These are phyloP conservation scores for Microhierax caerulescens DNA, from an alignment of 2,797 vertebrate species.

Conservation along the genomic window DNA sequence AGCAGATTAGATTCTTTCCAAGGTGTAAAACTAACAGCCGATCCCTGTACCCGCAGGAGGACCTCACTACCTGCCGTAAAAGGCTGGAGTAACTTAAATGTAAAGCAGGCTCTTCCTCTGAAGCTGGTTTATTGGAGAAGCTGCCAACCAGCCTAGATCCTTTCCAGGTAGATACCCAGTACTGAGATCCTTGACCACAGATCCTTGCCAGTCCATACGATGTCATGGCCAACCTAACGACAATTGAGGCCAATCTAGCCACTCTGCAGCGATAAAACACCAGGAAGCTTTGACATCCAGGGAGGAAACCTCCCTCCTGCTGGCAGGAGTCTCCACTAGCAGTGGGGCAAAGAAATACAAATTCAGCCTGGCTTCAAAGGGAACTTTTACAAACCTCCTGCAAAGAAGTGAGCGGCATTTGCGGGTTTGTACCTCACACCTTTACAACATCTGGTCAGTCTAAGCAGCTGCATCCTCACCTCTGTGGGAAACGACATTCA, in stretches of 20 bases:
- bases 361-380: background rate
- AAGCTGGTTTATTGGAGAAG: background rate
- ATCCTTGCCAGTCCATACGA: accelerated
- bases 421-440: background rate
- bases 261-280: background rate
- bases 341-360: background rate
- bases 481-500: accelerated
- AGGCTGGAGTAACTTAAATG: background rate
- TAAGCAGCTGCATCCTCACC: background rate
- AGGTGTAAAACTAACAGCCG: background rate
- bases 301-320: background rate
- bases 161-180: accelerated
- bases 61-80: background rate
- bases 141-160: background rate
- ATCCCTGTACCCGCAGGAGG: background rate
- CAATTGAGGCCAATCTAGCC: background rate
- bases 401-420: accelerated
- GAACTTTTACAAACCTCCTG: background rate
- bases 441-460: background rate
- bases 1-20: background rate
- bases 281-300: background rate
- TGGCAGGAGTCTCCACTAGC: background rate
- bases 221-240: accelerated
- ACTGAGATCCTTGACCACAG: accelerated
- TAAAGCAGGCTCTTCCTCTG: background rate